Base-by-base conservation (phyloP, 1,140 invertebrate species). In the Orchesella cincta region DNA sequence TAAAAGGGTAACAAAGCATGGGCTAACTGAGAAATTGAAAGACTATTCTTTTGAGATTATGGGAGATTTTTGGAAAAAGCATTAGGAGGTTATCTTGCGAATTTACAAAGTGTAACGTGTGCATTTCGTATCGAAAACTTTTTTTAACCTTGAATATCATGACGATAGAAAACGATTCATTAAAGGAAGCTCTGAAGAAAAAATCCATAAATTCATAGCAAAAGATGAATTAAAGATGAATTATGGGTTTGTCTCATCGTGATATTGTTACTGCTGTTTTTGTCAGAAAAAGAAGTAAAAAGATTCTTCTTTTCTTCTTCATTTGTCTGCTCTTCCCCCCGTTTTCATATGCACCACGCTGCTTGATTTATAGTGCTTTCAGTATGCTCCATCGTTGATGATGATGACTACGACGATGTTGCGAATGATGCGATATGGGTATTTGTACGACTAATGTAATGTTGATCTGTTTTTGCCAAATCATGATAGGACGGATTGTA, bases 181-280 rank as follows among this genome's bases (percentile, higher is more conserved):
- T 57, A 57, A 18, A 18, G 26, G 12, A 23, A 57, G 54, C 14
- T 18, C 3, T 23, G 23, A n/a, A 14, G 12, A 67, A 29, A 31
- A 67, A 14, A 67, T 18, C 33, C 62, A 67, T 67, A 67, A 67
- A 67, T 67, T 67, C 62, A 67, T 67, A 14, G 62, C 62, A 67
- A 67, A 67, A 67, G 33, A 67, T n/a, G 62, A 67, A 67, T 67
- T 67, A 67, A 29, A 67, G 62, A 67, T 67, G 62, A 67, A 67
- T 67, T 67, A 67, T 67, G 62, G 31, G 62, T 67, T 67, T 67
- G 62, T 67, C 62, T 67, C 62, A 33, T 67, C 62, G 31, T 67
- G 62, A 67, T 67, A 67, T 67, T 67, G 62, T 67, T 67, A 67
- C 62, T 67, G 62, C 62, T 67, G 62, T 67, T 67, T 67, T 67